Conservation (phyloP, 1,140 invertebrate genomes). For the Eciton burchellii region DNA sequence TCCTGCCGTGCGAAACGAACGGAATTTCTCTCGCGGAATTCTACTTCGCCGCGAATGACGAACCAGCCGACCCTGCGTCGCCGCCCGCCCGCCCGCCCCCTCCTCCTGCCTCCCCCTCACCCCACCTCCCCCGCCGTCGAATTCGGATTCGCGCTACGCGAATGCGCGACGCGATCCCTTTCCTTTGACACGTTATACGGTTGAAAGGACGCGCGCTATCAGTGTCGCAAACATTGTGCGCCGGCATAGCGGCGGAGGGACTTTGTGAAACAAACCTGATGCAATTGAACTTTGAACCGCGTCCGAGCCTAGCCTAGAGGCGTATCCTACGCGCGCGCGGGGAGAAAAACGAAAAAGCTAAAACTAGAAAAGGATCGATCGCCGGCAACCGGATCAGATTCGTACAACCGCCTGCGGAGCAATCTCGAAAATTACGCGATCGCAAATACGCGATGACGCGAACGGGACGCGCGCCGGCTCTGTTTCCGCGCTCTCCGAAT, state of each 20-base stretch:
- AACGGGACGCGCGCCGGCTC: background rate
- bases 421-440: conserved; percentile 28
- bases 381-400: background rate
- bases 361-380: conserved; percentile 20
- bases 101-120: too few relatives aligned
- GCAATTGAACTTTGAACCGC: conserved; percentile 58
- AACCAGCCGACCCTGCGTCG: conserved; percentile 34
- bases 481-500: background rate
- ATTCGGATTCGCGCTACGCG: conserved; percentile 51
- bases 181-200: conserved; percentile 58
- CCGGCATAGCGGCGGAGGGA: conserved; percentile 39
- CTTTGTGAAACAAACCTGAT: conserved; percentile 62
- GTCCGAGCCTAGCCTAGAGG: conserved; percentile 20
- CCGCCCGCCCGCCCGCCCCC: too few relatives aligned
- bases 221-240: conserved; percentile 53
- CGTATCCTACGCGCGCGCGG: conserved; percentile 43
- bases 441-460: background rate
- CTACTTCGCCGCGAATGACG: conserved; percentile 38
- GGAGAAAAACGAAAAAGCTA: too few relatives aligned
- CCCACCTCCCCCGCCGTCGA: conserved; percentile 33
- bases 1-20: background rate
- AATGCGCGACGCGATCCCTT: conserved; percentile 49
- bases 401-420: background rate
- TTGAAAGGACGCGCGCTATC: conserved; percentile 51
- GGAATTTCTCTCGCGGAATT: conserved; percentile 38